Base-by-base conservation (phyloP, 1,140 invertebrate genomes). In the Diachasma alloeum region DNA sequence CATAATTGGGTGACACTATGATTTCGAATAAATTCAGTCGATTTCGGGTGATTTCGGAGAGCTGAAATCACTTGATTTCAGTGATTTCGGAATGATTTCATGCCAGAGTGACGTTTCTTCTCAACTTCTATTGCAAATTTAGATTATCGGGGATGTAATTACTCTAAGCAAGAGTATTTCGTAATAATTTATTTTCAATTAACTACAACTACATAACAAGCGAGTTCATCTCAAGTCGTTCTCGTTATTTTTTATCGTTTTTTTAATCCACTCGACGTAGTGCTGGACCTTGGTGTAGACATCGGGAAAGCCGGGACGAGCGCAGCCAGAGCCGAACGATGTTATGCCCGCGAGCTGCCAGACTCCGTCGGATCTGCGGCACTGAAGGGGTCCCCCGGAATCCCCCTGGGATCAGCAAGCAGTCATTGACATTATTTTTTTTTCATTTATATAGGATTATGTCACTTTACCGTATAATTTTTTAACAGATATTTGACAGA, bases 271-370 rank as follows among this genome's bases (percentile, higher is more conserved):
- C 4, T 93, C 91, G n/a, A 96, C 87, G 81, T 97, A 97, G 84
- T 94, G 93, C 0, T 94, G 94, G 31, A 97, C 92, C 81, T 93
- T 92, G 0, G 96, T 96, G 82, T 97, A 97, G 0, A 97, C 95
- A 78, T 97, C 96, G 0, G 96, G 95, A 77, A 93, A 95, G 10
- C 96, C 96, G 44, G 94, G 93, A 74, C 94, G 91, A 0, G 96
- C 96, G 86, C 96, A 97, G 26, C 96, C 96, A 0, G 96, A 97
- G 0, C 96, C 96, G 84, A 97, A 97, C 0, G 96, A 97, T 0
- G 96, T 97, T 5, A 97, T 93, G 0, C 97, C 97, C 0, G 94
- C 94, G 15, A 97, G 89, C 83, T 95, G 95, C 96, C 96, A 98
- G 10, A 93, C 92, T 0, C 96, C 96, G 74, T 96, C 94, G 15